Conservation (phyloP, 2,113 vertebrate species). For the Micronycteris hirsuta region DNA sequence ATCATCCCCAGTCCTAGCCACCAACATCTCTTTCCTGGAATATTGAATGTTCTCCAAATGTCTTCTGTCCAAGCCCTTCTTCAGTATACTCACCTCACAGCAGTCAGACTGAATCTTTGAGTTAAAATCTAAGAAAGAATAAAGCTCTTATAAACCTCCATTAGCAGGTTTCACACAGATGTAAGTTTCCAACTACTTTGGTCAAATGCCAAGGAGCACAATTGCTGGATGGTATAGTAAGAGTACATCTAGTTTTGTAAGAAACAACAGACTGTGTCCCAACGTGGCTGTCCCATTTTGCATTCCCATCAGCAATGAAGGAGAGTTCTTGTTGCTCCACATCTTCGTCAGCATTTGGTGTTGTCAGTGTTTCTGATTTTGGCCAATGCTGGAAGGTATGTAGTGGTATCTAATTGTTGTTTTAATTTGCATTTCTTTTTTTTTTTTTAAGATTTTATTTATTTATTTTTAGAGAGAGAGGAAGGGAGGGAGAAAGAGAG, state of each 20-base stretch:
- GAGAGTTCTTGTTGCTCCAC: neutral
- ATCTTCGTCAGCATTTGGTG: neutral
- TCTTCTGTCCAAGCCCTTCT: neutral
- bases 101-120: neutral
- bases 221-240: no score
- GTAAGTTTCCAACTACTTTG: neutral
- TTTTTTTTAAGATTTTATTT: no score
- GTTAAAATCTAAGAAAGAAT: neutral
- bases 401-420: neutral
- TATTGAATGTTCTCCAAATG: neutral
- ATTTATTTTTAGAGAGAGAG: no score
- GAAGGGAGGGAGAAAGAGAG: no score
- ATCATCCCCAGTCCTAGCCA: neutral
- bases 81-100: neutral
- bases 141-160: neutral
- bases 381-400: neutral
- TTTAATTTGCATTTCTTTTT: neutral
- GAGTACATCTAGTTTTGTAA: neutral
- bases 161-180: neutral
- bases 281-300: rapidly evolving
- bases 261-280: no score
- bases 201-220: neutral
- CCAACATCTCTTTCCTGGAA: neutral
- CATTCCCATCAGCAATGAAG: neutral
- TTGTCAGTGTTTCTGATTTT: neutral